Percentiles rank a stretch among this genome's conserved stretches.
Conservation (phyloP, 2,888 invertebrate species). For the Brachypalpus laphriformis region DNA sequence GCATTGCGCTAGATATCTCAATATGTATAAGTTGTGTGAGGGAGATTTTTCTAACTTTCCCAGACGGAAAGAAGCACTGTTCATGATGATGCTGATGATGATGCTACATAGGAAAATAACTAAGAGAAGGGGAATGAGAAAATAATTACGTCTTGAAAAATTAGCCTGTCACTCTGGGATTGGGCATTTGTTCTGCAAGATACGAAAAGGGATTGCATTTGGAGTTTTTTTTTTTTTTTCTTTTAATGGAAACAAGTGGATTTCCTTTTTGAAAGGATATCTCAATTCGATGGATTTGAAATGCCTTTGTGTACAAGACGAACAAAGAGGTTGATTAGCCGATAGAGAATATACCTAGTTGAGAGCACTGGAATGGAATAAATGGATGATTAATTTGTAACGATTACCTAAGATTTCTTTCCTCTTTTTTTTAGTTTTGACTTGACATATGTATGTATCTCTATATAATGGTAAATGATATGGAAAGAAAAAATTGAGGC, state of each 20-base stretch:
- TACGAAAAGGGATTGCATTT: conserved; percentile 4
- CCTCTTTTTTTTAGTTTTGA: background rate
- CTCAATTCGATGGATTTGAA: conserved; percentile 52
- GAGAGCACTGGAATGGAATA: conserved; percentile 30
- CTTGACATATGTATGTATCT: background rate
- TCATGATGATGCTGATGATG: conserved; percentile 23
- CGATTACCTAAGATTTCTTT: conserved; percentile 8
- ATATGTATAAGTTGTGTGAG: conserved; percentile 22
- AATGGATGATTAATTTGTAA: conserved; percentile 49
- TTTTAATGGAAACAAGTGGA: conserved; percentile 64
- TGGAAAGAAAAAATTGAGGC: background rate
- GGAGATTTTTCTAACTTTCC: conserved; percentile 37
- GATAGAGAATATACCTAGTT: too few relatives aligned
- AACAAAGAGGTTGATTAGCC: conserved; percentile 42
- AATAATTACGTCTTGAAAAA: conserved; percentile 73
- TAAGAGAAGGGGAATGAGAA: conserved; percentile 4
- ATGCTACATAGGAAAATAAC: conserved; percentile 43
- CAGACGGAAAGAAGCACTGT: conserved; percentile 28
- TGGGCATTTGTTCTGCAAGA: conserved; percentile 50
- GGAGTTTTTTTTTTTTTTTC: background rate
- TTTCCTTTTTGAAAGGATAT: conserved; percentile 48
- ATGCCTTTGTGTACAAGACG: conserved; percentile 13
- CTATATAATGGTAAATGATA: background rate
- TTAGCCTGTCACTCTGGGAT: conserved; percentile 71
- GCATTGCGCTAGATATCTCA: conserved; percentile 62